Base-by-base conservation (phyloP, 2,113 vertebrate species). In the Furnarius figulus region DNA sequence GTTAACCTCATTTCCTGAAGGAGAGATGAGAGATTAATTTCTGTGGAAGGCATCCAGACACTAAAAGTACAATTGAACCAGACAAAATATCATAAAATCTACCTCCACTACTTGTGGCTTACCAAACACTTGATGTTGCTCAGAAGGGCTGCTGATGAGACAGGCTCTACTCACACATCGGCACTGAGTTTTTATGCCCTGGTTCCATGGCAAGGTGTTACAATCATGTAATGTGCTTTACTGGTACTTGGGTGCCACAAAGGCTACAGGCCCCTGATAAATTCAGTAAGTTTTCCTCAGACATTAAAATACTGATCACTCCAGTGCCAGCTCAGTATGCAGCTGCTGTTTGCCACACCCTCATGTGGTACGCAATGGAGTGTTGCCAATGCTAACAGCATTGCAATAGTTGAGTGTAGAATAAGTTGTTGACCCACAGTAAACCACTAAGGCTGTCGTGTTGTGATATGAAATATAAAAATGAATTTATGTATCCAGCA, bases 1-100 rank as follows among this genome's bases (percentile, higher is more conserved):
- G 59, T 2, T 95, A 93, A 95, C 93, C 94, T 95, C 85, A 65
- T 70, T 79, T 93, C 42, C 58, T 84, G 82, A 88, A 96, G 81
- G 81, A 92, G 28, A 96, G 39, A 79, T 18, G 62, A 72, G 50
- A 83, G 56, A 96, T 94, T 97, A 95, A 95, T 49, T 50, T 65
- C 70, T 11, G 50, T 90, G 85, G 91, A 95, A 91, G 44, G 27
- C 58, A 88, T 95, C 91, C 93, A 95, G 42, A 11, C 62, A 58
- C 59, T 84, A 81, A 76, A 90, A 96, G 79, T 72, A 71, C 56
- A 84, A 84, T 9, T 80, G 33, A 87, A 90, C 42, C 44, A 85
- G 68, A 73, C 24, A 90, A 96, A 97, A 95, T 85, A 90, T 35
- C 33, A 81, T 66, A 81, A 89, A 84, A 94, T 67, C 79, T 63